Evolutionary conservation across 1,140 invertebrate species (phyloP), one percentile per base, ranked within the genome.

Genomic region (Heliconius himera): DNA sequence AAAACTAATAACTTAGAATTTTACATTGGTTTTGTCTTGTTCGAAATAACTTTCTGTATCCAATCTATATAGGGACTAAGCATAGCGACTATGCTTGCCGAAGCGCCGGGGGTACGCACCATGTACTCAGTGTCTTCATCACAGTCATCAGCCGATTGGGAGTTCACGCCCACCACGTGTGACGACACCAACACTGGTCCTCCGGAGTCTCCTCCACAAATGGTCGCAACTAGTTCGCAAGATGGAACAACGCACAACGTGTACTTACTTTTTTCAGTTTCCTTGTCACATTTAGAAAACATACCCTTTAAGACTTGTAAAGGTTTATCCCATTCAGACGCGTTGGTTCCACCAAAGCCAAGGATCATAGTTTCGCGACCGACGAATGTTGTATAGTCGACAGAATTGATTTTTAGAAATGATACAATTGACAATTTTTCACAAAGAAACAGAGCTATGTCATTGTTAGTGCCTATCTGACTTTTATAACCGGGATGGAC

Each of bases 271-370:
- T 38, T 16, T 8, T 38, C n/a, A 13, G 0, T 18, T 49, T 72
- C 66, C 16, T 78, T 51, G 16, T 8, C 2, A 41, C 80, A 81
- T 16, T 76, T 73, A 20, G n/a, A 76, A 46, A 81, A n/a, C 70
- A 81, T 78, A 22, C 80, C 80, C 6, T 78, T 76, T 20, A 76
- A 29, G 0, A 81, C 76, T 73, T 81, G 77, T 33, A 81, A 41
- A 36, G 51, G 80, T 29, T 60, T 78, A 8, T 73, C 20, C 0
- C n/a, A 20, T 41, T 38, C 11, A 36, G 80, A 72, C 22, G 77
- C 70, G 33, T 82, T 81, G 76, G 80, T 73, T 20, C 22, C 16
- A n/a, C 80, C 77, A 66, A 70, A 78, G 18, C 80, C 80, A 46
- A 81, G 56, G 16, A 66, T 46, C 11, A 51, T 16, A 22, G 70